Conservation (phyloP, 2,888 invertebrate species). For the Tillus elongatus region DNA sequence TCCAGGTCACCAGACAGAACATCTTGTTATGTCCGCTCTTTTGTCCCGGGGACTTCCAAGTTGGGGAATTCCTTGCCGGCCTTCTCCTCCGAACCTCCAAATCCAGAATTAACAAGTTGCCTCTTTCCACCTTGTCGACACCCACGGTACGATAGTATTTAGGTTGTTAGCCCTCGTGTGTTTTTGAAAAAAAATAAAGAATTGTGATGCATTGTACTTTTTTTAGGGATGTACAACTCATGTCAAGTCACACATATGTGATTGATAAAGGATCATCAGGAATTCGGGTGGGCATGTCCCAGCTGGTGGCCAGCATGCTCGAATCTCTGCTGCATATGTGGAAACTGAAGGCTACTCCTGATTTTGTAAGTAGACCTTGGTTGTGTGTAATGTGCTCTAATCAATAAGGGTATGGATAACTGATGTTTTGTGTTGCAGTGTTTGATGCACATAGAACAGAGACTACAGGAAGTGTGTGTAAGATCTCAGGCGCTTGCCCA, state of each 20-base stretch:
- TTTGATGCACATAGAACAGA: conserved; percentile 67
- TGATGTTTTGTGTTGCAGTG: conserved; percentile 52
- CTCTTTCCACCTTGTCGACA: too few species aligned
- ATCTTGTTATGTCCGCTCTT: too few species aligned
- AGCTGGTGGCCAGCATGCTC: conserved; percentile 72
- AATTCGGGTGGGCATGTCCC: conserved; percentile 64
- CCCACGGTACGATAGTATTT: too few species aligned
- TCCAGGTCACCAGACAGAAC: too few species aligned
- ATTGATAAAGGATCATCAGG: conserved; percentile 42
- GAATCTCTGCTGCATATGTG: conserved; percentile 73
- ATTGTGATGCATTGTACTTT: too few species aligned
- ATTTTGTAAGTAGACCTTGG: conserved; percentile 58
- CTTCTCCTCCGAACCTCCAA: too few species aligned
- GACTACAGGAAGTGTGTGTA: conserved; percentile 76
- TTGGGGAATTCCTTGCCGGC: too few species aligned
- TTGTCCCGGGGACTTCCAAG: too few species aligned
- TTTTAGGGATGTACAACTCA: conserved; percentile 48
- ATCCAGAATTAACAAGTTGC: too few species aligned
- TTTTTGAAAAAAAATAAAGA: too few species aligned
- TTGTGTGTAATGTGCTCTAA: neutral
- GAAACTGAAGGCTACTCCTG: conserved; percentile 63
- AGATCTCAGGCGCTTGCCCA: conserved; percentile 76
- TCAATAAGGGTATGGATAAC: too few species aligned
- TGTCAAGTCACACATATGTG: conserved; percentile 45
- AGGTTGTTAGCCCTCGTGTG: too few species aligned